Percentiles rank a stretch among this genome's conserved stretches.
phyloP scores from a whole-genome alignment of 2,797 vertebrate genomes.

The Pseudomugil tenellus region DNA sequence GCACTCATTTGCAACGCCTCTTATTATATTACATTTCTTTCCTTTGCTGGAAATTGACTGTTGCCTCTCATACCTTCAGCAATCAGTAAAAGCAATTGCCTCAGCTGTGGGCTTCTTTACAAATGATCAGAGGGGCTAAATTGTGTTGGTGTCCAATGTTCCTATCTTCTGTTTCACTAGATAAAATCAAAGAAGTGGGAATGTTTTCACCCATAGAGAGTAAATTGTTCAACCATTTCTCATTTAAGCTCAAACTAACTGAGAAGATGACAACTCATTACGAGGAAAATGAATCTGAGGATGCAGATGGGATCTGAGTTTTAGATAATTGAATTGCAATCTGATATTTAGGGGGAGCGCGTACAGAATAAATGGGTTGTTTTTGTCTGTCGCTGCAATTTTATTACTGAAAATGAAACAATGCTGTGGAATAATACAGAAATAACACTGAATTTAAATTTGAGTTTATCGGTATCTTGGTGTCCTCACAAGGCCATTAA shows the following conservation, averaged over 20 bases:
- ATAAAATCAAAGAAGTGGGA: conserved; percentile 58
- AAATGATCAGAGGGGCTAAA: conserved; percentile 37
- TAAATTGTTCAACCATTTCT: conserved; percentile 55
- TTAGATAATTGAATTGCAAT: conserved; percentile 73
- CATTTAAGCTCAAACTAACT: conserved; percentile 43
- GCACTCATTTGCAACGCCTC: conserved; percentile 22
- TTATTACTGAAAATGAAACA: conserved; percentile 58
- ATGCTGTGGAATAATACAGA: conserved; percentile 31
- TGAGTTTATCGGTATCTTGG: conserved; percentile 2
- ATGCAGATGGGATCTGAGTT: conserved; percentile 67
- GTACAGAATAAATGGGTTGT: conserved; percentile 61
- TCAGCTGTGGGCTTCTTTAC: conserved; percentile 23
- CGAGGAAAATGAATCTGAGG: conserved; percentile 65
- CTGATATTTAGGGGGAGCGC: conserved; percentile 59
- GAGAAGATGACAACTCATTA: conserved; percentile 71
- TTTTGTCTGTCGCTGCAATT: conserved; percentile 51
- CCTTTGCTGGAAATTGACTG: conserved; percentile 38
- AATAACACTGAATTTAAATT: conserved; percentile 47
- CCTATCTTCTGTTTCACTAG: conserved; percentile 37
- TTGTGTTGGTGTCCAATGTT: conserved; percentile 34
- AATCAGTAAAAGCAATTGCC: conserved; percentile 42
- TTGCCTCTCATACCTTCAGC: conserved; percentile 27
- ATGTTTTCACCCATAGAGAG: conserved; percentile 43
- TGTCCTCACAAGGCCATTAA: conserved; percentile 33
- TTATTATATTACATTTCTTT: conserved; percentile 42